Conservation (phyloP, 2,888 invertebrate genomes). For the Pristionchus mayeri region DNA sequence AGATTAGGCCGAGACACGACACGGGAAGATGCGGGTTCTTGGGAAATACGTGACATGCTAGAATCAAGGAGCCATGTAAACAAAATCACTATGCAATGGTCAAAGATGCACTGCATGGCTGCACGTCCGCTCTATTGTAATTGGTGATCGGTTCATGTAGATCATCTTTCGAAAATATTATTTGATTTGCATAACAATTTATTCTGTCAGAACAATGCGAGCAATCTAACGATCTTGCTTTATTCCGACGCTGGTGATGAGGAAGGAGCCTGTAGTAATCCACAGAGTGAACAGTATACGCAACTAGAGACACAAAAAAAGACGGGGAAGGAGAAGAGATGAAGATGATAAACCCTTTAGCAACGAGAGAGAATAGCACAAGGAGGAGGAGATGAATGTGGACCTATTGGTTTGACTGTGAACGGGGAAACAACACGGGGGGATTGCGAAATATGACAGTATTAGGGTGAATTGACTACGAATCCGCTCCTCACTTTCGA, state of each 20-base stretch:
- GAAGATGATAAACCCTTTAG: not conserved
- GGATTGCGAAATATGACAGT: conserved; percentile 32
- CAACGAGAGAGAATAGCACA: not conserved
- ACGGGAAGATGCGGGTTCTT: not conserved
- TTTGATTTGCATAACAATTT: no score
- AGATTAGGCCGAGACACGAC: not conserved
- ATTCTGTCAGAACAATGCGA: not conserved
- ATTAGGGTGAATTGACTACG: conserved; percentile 30
- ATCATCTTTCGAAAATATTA: no score
- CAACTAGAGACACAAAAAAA: not conserved
- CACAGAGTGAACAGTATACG: conserved; percentile 6
- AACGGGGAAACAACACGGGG: not conserved
- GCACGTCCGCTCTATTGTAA: no score
- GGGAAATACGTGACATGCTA: no score
- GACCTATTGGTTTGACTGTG: conserved; percentile 40
- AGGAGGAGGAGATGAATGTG: not conserved
- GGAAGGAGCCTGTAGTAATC: not conserved
- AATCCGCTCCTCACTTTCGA: conserved; percentile 56
- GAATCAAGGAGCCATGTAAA: no score
- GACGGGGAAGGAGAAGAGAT: not conserved
- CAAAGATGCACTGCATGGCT: no score
- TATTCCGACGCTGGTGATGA: not conserved
- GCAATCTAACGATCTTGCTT: conserved; percentile 6
- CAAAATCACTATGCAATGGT: no score
- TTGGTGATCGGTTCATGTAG: no score